These are phyloP conservation scores for Pelmatolapia mariae DNA, from an alignment of 2,113 vertebrate species.

Conservation along the genomic window DNA sequence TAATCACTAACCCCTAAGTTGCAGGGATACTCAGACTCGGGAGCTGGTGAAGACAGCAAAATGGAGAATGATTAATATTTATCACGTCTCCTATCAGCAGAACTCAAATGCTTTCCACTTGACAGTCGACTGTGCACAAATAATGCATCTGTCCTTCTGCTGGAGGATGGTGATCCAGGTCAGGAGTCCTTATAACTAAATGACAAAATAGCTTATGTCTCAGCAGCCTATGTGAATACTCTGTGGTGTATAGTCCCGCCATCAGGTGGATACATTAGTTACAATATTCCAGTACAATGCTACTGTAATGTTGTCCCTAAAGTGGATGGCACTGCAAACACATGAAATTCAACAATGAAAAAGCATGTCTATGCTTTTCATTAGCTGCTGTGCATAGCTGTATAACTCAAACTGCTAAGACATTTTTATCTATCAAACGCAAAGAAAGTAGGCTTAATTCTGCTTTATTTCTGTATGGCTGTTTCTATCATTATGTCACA, in stretches of 20 bases:
- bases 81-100: background rate
- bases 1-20: background rate
- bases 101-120: background rate
- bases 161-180: background rate
- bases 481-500: background rate
- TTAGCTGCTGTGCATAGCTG: background rate
- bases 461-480: background rate
- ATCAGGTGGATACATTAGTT: background rate
- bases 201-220: background rate
- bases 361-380: background rate
- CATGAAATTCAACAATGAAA: accelerated
- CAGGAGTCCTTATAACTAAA: background rate
- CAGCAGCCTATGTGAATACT: background rate
- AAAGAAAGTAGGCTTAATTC: background rate
- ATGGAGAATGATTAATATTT: background rate
- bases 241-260: accelerated
- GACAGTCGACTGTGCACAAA: background rate
- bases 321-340: background rate
- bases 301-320: background rate
- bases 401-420: background rate
- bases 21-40: background rate
- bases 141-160: background rate
- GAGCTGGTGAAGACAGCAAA: background rate
- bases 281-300: no score
- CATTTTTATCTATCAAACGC: background rate